Base-by-base conservation (phyloP, 2,888 invertebrate species). In the Priocnemis perturbator region DNA sequence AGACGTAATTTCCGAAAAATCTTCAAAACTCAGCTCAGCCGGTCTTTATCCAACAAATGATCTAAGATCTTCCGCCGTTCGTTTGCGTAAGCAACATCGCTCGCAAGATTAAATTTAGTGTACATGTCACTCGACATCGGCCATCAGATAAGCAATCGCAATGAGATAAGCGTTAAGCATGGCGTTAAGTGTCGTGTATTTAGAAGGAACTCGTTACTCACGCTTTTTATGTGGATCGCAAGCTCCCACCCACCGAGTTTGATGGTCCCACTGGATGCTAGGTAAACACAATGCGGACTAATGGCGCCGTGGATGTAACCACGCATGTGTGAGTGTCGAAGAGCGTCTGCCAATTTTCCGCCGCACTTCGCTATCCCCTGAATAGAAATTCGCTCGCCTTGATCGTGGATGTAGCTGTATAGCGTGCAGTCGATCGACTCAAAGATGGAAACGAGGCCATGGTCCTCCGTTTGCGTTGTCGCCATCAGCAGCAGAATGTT, bases 181-280 rank as follows among this genome's bases (percentile, higher is more conserved):
- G 50, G 50, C 14, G 50, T 50, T 37, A 37, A 37, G 37, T 37
- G 11, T 37, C 5, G 26, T 26, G 26, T 26, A 26, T 26, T 26
- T 26, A 26, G 26, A 26, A 5, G 26, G 26, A 26, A 26, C 26
- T 26, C 37, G 37, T 37, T 37, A 50, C 19, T 50, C 20, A 50
- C 50, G 19, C 17, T 71, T 67, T 78, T 68, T 44, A 75, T 58
- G 52, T 76, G 68, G 37, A 58, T 69, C 3, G 87, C 84, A 52
- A 87, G 67, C 78, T 87, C 87, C 87, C 87, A 87, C 59, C 86
- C 86, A 15, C 86, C 87, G 30, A 87, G 81, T 78, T 87, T 87
- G 3, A 86, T 73, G 53, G 74, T 72, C 45, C 83, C 84, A 64
- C 75, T 81, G 9, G 85, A 78, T 57, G 83, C 74, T 61, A 87